Base-by-base conservation (phyloP, 2,888 invertebrate genomes). In the Euplexia lucipara region DNA sequence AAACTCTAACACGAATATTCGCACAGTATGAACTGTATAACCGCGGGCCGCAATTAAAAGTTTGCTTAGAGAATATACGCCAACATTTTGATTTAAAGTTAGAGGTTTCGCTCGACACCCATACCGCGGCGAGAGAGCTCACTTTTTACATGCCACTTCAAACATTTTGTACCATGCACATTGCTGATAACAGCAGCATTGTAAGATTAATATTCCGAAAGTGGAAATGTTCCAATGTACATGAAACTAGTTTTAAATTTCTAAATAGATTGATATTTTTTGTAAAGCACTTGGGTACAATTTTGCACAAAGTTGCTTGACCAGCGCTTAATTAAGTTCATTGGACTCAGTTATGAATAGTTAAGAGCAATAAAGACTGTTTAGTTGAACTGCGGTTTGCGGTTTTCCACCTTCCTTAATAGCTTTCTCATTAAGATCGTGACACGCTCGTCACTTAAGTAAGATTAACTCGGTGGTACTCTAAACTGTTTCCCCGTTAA, bases 61-160 rank as follows among this genome's bases (percentile, higher is more conserved):
- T 94, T 94, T 86, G 84, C 85, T 87, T 83, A 82, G 89, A 86
- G 89, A 86, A 90, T 91, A 91, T 90, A 90, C 88, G 90, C 88
- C 83, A 90, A 91, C 90, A 89, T 92, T 94, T 91, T 92, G 92
- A 93, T 93, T 92, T 91, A 92, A 91, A 94, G 90, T 93, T 93
- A 82, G 88, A 82, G 88, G 89, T 86, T 87, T 74, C 79, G 80
- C 72, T 83, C 84, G 82, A 84, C 88, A 84, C 86, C 83, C 83
- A 79, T 72, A 70, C 70, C 35, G 61, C 48, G 60, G 71, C 47
- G 64, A 42, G 58, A 69, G 73, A 66, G 73, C 53, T 67, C 70
- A 60, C 72, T 81, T 83, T 86, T 86, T 85, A 81, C 80, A 83
- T 75, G 73, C 71, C 63, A 70, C 68, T 67, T 62, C 61, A 62